phyloP scores from a whole-genome alignment of 2,113 vertebrate genomes.

The Dasypus novemcinctus region DNA sequence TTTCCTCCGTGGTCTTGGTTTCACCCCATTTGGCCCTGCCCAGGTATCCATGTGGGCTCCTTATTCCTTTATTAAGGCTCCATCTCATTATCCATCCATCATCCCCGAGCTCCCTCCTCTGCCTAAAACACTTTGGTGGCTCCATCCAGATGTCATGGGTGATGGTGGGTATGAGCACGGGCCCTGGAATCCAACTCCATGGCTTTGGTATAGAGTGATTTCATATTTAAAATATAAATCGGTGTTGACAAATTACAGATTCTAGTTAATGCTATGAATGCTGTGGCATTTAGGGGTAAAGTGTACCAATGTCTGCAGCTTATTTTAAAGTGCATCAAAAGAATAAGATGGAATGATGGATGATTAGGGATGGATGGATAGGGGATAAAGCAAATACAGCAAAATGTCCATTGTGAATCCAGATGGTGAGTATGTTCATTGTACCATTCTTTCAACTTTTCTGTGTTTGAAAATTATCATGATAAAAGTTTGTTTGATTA shows the following conservation, averaged over 20 bases:
- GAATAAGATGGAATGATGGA: background rate
- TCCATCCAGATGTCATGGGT: accelerated
- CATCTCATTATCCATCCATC: no score
- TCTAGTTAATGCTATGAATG: accelerated
- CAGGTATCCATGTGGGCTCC: accelerated
- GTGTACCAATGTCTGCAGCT: background rate
- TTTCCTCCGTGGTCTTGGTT: background rate
- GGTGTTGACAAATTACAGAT: no score
- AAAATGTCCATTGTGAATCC: accelerated
- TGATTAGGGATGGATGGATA: no score
- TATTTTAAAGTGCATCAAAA: accelerated
- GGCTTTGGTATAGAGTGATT: background rate
- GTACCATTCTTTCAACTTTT: background rate
- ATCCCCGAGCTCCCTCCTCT: background rate
- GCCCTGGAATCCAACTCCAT: background rate
- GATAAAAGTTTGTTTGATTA: background rate
- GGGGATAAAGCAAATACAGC: background rate
- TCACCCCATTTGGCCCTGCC: background rate
- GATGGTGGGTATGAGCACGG: accelerated
- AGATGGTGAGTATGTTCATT: accelerated
- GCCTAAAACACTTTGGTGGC: background rate
- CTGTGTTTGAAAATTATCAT: background rate
- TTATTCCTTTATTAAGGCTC: background rate
- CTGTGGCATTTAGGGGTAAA: background rate
- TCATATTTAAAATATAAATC: background rate